Evolutionary conservation across 2,797 vertebrate species (phyloP).

Genomic region (Darevskia mixta): DNA sequence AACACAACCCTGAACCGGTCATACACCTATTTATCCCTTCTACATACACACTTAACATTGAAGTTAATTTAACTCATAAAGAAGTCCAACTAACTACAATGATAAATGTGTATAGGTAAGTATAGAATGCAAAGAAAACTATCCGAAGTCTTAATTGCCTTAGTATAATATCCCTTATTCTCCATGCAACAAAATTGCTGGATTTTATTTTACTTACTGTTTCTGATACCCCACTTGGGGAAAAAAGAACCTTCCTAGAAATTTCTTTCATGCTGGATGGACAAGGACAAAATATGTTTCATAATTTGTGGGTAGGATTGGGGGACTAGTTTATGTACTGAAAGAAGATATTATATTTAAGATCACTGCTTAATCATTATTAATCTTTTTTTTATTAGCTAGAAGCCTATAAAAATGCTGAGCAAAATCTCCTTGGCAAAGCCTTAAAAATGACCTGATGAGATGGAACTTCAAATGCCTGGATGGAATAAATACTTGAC

Average conservation of each 20-base stretch:
- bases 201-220: neutral
- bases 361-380: conserved; percentile 27
- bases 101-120: neutral
- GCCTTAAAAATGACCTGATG: conserved; percentile 30
- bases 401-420: conserved; percentile 47
- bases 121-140: neutral
- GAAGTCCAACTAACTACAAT: neutral
- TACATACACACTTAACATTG: neutral
- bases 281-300: conserved; percentile 48
- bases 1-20: neutral
- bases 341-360: conserved; percentile 40
- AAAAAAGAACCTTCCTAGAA: conserved; percentile 50
- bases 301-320: conserved; percentile 44
- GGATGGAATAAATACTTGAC: conserved; percentile 27
- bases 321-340: conserved; percentile 57
- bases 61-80: neutral
- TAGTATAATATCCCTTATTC: neutral
- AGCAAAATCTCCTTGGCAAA: conserved; percentile 57
- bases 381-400: conserved; percentile 45
- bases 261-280: conserved; percentile 53
- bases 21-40: too few relatives aligned
- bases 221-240: conserved; percentile 50
- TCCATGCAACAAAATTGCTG: neutral
- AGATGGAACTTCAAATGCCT: neutral
- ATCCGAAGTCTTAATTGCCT: neutral